Percentiles rank a stretch among this genome's conserved stretches.
Conservation (phyloP, 2,113 vertebrate genomes). For the Cyanoramphus novaezelandiae region DNA sequence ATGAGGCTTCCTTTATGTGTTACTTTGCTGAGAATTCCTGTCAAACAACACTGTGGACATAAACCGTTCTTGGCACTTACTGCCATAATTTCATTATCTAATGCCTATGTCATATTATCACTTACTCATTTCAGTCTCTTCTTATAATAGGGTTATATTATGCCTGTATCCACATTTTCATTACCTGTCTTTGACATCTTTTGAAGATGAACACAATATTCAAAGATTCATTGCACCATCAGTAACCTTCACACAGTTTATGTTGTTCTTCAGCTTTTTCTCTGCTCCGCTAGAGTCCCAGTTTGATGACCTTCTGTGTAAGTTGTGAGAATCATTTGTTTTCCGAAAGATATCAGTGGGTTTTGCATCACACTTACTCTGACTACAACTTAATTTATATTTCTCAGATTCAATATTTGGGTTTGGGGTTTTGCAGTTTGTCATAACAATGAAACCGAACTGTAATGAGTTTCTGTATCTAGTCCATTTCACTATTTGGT, state of each 20-base stretch:
- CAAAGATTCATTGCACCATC: not conserved
- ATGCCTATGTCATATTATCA: conserved; percentile 20
- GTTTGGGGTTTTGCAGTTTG: not conserved
- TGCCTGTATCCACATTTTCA: conserved; percentile 13
- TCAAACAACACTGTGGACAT: not conserved
- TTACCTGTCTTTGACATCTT: conserved; percentile 40
- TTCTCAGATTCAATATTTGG: not conserved
- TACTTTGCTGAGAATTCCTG: conserved; percentile 21
- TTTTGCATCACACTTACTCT: not conserved
- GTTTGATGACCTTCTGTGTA: not conserved
- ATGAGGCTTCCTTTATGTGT: not conserved
- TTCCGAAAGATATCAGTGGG: not conserved
- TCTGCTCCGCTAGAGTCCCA: not conserved
- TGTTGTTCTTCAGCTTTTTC: not conserved
- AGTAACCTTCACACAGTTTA: not conserved
- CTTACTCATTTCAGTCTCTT: conserved; percentile 11
- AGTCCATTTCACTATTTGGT: not conserved
- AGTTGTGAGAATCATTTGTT: not conserved
- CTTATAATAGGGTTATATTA: not conserved
- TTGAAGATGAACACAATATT: not conserved
- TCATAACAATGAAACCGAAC: not conserved
- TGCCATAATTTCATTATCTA: conserved; percentile 34
- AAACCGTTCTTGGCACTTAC: not conserved
- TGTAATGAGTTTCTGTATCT: not conserved
- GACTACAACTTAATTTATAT: not conserved